Conservation (phyloP, 1,140 invertebrate species). For the Dolichoris vasculosae region DNA sequence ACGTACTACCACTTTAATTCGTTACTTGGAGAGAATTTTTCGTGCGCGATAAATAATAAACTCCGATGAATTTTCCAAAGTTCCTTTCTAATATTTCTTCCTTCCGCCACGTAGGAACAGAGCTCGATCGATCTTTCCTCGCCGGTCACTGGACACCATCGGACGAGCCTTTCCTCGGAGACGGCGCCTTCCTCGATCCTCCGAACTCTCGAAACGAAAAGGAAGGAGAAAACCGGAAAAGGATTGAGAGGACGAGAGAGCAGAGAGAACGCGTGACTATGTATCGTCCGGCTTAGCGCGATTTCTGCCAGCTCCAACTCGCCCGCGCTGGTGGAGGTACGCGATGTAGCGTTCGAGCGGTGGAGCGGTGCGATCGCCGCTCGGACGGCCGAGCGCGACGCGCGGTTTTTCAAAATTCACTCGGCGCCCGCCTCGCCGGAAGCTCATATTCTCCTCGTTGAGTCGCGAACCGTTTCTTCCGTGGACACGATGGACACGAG, state of each 20-base stretch:
- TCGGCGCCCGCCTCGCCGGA: slow-evolving; percentile 18
- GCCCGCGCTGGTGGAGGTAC: slow-evolving; percentile 18
- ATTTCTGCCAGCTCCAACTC: neutral
- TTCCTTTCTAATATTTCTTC: too few species aligned
- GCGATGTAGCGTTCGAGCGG: slow-evolving; percentile 44
- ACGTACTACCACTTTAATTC: neutral
- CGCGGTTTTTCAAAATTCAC: slow-evolving; percentile 51
- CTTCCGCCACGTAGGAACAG: neutral
- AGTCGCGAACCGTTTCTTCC: neutral
- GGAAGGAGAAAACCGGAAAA: neutral
- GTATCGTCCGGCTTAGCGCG: slow-evolving; percentile 45
- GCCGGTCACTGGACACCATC: neutral
- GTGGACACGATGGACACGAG: too few species aligned
- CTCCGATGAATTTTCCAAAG: neutral
- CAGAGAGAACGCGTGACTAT: neutral
- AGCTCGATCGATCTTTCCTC: neutral
- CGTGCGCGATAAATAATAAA: neutral
- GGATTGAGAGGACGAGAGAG: neutral
- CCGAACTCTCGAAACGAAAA: neutral
- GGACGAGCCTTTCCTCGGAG: neutral
- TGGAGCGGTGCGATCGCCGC: slow-evolving; percentile 45
- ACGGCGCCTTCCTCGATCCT: neutral
- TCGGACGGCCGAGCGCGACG: slow-evolving; percentile 46
- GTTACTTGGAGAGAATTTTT: neutral
- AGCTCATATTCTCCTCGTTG: slow-evolving; percentile 39